These are phyloP conservation scores for Aculops lycopersici DNA, from an alignment of 1,140 invertebrate genomes.

Conservation along the genomic window DNA sequence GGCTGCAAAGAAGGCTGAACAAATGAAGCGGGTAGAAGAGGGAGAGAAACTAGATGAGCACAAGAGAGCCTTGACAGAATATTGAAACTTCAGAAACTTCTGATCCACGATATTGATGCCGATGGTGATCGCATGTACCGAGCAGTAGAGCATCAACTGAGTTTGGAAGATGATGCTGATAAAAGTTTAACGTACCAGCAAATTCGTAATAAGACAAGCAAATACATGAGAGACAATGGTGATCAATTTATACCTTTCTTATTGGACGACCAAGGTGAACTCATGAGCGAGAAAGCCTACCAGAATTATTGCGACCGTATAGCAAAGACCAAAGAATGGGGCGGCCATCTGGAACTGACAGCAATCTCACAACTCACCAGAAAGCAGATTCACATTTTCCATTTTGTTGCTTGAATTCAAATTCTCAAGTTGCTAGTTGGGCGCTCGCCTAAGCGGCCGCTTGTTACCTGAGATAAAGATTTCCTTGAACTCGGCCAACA, in stretches of 20 bases:
- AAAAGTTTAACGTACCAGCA: slow-evolving; percentile 12
- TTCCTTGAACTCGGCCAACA: slow-evolving; percentile 29
- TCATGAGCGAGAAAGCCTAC: slow-evolving; percentile 38
- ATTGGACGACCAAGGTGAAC: slow-evolving; percentile 33
- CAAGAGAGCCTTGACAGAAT: slow-evolving; percentile 24
- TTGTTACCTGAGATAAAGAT: slow-evolving; percentile 35
- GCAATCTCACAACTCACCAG: slow-evolving; percentile 43
- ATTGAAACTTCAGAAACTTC: slow-evolving; percentile 28
- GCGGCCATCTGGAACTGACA: slow-evolving; percentile 59
- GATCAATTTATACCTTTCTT: slow-evolving; percentile 62
- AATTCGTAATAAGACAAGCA: slow-evolving; percentile 33
- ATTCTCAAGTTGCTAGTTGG: slow-evolving; percentile 31
- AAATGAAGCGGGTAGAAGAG: not conserved
- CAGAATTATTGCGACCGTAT: slow-evolving; percentile 51
- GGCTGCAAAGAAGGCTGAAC: not conserved
- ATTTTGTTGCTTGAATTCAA: slow-evolving; percentile 39
- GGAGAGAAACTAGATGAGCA: not conserved
- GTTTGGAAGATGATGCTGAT: slow-evolving; percentile 14
- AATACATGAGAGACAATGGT: slow-evolving; percentile 35
- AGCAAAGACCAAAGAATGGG: slow-evolving; percentile 47
- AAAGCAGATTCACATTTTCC: slow-evolving; percentile 53
- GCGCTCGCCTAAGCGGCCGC: slow-evolving; percentile 18
- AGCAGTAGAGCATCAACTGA: slow-evolving; percentile 50
- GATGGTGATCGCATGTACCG: slow-evolving; percentile 80
- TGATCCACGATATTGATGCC: slow-evolving; percentile 41